Evolutionary conservation across 2,113 vertebrate species (phyloP).

Genomic region (Pelecanus crispus): DNA sequence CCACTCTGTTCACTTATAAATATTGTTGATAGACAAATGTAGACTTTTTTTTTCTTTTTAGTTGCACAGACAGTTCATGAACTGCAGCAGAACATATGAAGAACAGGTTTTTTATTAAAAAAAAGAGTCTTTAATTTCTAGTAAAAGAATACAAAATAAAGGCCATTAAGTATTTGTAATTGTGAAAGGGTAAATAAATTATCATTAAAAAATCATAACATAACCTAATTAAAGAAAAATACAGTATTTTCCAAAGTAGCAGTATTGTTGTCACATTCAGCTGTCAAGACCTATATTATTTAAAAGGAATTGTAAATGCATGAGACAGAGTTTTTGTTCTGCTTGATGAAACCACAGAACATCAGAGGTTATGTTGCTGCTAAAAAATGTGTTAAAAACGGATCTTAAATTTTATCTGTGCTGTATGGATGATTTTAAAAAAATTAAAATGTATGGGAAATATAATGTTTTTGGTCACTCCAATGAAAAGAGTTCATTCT

Average conservation of each 20-base stretch:
- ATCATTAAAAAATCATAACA: background rate
- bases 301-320: background rate
- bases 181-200: background rate
- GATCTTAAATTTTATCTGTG: background rate
- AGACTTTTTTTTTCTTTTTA: slow-evolving; percentile 61
- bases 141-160: background rate
- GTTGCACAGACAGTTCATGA: slow-evolving; percentile 27
- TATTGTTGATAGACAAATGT: slow-evolving; percentile 77
- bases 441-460: background rate
- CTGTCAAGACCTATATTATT: background rate
- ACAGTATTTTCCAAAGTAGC: background rate
- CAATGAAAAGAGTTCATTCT: background rate
- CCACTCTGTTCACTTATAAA: slow-evolving; percentile 76
- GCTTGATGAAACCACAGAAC: background rate
- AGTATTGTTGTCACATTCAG: background rate
- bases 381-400: background rate
- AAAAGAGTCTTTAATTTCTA: background rate
- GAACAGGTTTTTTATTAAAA: background rate
- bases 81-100: background rate
- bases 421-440: background rate
- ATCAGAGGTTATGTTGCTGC: background rate
- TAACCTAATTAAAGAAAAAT: background rate
- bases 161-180: background rate
- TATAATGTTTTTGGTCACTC: background rate
- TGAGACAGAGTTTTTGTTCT: background rate